These are phyloP conservation scores for Salvelinus fontinalis DNA, from an alignment of 2,113 vertebrate species.

Conservation along the genomic window DNA sequence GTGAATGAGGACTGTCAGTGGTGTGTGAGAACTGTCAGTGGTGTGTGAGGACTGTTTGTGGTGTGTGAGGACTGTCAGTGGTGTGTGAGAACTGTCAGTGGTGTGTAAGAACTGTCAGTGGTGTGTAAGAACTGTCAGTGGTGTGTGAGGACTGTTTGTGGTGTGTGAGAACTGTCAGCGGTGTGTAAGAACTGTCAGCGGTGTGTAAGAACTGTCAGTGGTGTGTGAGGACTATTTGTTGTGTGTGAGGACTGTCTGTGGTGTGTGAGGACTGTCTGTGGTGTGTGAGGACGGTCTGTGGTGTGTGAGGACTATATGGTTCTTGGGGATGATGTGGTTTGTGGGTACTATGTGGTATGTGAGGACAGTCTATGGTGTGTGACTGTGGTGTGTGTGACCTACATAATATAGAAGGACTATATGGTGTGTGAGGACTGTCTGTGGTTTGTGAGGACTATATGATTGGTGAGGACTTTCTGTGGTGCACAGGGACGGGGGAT, in stretches of 20 bases:
- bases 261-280: conserved; percentile 54
- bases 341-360: neutral
- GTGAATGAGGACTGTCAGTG: neutral
- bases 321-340: no score
- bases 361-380: neutral
- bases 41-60: conserved; percentile 54
- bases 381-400: neutral
- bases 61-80: conserved; percentile 64
- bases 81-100: neutral
- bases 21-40: neutral
- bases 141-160: neutral
- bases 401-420: no score
- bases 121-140: neutral
- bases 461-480: neutral
- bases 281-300: conserved; percentile 64
- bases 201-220: neutral
- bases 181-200: conserved; percentile 64
- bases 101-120: neutral
- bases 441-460: no score
- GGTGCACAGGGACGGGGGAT: neutral
- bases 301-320: neutral
- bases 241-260: neutral
- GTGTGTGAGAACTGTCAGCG: conserved; percentile 54
- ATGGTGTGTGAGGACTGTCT: neutral
- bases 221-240: neutral